Percentiles rank a stretch among this genome's conserved stretches.
Evolutionary conservation across 2,113 vertebrate genomes (phyloP).

Genomic region (Sinocyclocheilus anshuiensis): DNA sequence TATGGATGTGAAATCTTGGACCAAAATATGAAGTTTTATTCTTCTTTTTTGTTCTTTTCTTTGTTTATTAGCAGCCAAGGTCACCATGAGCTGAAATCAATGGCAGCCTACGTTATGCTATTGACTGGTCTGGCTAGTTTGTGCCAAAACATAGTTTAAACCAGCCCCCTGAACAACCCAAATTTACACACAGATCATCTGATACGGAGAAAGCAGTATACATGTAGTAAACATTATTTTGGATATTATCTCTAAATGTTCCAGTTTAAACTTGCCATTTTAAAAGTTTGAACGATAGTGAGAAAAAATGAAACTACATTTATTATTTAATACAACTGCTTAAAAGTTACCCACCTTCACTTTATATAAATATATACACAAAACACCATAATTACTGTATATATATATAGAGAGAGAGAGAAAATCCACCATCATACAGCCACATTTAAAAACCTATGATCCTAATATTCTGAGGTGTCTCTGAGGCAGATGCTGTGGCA

Average conservation of each 20-base stretch:
- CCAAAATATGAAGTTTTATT: background rate
- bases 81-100: constrained; percentile 44
- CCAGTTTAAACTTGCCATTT: too few relatives aligned
- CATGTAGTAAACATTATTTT: background rate
- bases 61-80: constrained; percentile 28
- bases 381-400: too few relatives aligned
- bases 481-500: constrained; percentile 32
- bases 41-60: background rate
- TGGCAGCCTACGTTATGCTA: constrained; percentile 39
- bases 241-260: background rate
- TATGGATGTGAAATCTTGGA: background rate
- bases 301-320: too few relatives aligned
- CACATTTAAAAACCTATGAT: background rate
- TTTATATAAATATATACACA: too few relatives aligned
- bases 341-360: too few relatives aligned
- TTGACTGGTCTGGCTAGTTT: constrained; percentile 30
- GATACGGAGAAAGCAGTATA: background rate
- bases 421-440: constrained; percentile 4
- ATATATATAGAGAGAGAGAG: too few relatives aligned
- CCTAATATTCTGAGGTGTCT: constrained; percentile 37
- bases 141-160: background rate
- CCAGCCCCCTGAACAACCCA: background rate
- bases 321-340: too few relatives aligned
- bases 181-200: background rate
- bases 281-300: too few relatives aligned